Percentiles rank a stretch among this genome's conserved stretches.
phyloP scores from a whole-genome alignment of 2,888 invertebrate genomes.

The Lingula anatina region DNA sequence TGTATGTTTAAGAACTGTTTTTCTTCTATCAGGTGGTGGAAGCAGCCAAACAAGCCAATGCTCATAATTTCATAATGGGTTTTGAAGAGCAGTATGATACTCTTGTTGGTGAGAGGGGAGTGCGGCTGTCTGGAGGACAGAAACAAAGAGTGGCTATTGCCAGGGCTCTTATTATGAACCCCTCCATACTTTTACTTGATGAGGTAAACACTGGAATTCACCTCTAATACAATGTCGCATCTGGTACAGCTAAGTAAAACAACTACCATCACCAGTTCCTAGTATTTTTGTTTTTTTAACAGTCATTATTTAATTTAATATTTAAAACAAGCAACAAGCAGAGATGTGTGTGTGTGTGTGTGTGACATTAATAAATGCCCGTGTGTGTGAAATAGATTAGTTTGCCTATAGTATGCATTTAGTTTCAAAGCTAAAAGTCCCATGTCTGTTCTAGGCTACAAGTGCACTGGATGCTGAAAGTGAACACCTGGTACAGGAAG shows the following conservation, averaged over 20 bases:
- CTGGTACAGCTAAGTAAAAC: too few species aligned
- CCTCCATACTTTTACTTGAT: conserved; percentile 43
- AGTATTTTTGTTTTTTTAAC: too few species aligned
- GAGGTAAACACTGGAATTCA: too few species aligned
- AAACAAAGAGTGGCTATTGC: conserved; percentile 48
- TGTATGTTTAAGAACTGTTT: not conserved
- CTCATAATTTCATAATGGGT: conserved; percentile 41
- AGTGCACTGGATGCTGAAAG: conserved; percentile 49
- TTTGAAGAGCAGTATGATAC: conserved; percentile 47
- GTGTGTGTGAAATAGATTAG: too few species aligned
- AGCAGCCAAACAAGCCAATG: conserved; percentile 45
- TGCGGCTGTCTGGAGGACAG: conserved; percentile 47
- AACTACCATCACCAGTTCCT: too few species aligned
- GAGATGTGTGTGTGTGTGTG: too few species aligned
- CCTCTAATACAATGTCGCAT: too few species aligned
- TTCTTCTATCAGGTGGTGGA: conserved; percentile 26
- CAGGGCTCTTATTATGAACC: conserved; percentile 45
- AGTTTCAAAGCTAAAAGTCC: too few species aligned
- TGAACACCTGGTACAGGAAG: conserved; percentile 46
- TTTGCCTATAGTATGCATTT: too few species aligned
- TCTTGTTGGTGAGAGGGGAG: conserved; percentile 46
- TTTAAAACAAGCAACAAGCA: too few species aligned
- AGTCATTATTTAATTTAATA: too few species aligned
- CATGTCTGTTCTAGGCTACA: conserved; percentile 27
- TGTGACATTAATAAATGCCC: too few species aligned